Percentiles rank a stretch among this genome's conserved stretches.
These are phyloP conservation scores for Enchytraeus crypticus DNA, from an alignment of 2,888 invertebrate species.

Conservation along the genomic window DNA sequence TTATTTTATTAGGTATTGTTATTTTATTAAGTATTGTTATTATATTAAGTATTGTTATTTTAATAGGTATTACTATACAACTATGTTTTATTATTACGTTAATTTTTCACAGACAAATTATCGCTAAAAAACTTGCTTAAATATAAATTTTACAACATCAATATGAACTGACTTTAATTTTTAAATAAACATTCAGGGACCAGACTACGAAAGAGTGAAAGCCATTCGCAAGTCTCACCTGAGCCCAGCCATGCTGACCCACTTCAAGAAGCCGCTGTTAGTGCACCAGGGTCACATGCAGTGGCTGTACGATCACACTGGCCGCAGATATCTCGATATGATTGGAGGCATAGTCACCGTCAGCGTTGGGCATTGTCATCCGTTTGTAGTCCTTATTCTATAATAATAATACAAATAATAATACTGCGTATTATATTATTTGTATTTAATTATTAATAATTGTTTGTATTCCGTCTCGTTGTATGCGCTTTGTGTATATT, in stretches of 20 bases:
- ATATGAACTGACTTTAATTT: not conserved
- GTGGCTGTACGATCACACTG: constrained; percentile 79
- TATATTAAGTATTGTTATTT: not conserved
- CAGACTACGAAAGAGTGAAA: constrained; percentile 50
- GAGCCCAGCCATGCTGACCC: constrained; percentile 38
- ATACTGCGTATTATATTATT: not conserved
- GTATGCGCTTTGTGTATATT: too few relatives aligned
- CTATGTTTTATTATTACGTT: not conserved
- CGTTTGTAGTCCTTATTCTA: constrained; percentile 69
- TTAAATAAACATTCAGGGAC: constrained; percentile 34
- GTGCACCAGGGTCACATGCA: constrained; percentile 78
- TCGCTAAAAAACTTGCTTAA: not conserved
- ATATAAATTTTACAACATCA: not conserved
- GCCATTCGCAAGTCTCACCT: constrained; percentile 46
- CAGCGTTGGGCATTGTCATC: constrained; percentile 93
- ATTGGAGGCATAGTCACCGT: constrained; percentile 95
- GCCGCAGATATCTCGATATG: constrained; percentile 81
- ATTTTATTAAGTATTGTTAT: not conserved
- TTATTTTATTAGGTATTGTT: too few relatives aligned
- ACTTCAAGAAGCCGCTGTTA: constrained; percentile 73
- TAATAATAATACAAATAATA: too few relatives aligned
- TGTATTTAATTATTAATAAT: too few relatives aligned
- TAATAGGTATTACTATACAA: not conserved
- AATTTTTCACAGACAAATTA: not conserved
- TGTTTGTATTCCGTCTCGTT: too few relatives aligned